Conservation (phyloP, 2,113 vertebrate species). For the Cathartes aura region DNA sequence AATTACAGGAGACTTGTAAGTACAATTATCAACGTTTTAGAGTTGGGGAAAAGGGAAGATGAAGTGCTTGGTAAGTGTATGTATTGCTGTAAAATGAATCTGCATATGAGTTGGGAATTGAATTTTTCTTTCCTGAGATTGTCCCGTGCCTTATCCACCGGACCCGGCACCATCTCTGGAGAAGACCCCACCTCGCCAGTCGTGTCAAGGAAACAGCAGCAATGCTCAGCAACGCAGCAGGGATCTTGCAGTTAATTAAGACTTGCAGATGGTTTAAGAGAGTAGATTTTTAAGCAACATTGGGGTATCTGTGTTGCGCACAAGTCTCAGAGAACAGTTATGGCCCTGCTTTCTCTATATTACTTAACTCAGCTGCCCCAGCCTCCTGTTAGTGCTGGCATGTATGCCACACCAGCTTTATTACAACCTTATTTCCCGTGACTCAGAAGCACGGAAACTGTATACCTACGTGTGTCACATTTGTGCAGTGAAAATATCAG, state of each 20-base stretch:
- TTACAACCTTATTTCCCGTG: not conserved
- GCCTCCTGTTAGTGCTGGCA: not conserved
- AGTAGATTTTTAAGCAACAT: not conserved
- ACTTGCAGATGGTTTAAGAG: not conserved
- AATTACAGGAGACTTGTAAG: not conserved
- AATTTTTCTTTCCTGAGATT: not conserved
- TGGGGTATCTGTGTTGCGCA: not conserved
- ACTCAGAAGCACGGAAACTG: not conserved
- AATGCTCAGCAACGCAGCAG: not conserved
- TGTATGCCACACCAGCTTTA: too few relatives aligned
- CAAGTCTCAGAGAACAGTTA: not conserved
- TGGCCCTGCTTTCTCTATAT: rapidly evolving
- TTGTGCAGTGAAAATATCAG: not conserved
- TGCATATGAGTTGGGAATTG: not conserved
- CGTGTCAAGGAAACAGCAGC: not conserved
- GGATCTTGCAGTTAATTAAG: not conserved
- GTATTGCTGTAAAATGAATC: not conserved
- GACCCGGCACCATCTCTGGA: not conserved
- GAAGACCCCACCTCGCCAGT: not conserved
- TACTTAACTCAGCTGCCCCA: not conserved
- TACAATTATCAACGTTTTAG: not conserved
- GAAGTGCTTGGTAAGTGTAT: not conserved
- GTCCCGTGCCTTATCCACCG: rapidly evolving
- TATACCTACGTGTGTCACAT: rapidly evolving
- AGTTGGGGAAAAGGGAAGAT: not conserved